These are phyloP conservation scores for Boulengeromyrus knoepffleri DNA, from an alignment of 2,113 vertebrate genomes.

Conservation along the genomic window DNA sequence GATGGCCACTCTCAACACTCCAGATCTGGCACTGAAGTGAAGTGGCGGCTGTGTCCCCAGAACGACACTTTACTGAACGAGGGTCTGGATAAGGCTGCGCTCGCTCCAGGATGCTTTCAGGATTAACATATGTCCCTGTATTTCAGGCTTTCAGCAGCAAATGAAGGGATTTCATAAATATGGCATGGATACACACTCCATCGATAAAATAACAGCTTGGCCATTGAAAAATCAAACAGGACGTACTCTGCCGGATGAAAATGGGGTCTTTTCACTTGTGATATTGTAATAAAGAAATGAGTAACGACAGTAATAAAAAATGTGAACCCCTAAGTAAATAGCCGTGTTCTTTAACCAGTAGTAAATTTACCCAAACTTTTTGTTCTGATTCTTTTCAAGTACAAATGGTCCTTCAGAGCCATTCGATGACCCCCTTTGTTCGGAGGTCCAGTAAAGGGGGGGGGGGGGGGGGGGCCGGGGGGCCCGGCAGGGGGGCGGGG, in stretches of 20 bases:
- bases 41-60: neutral
- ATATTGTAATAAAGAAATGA: neutral
- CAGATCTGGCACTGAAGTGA: neutral
- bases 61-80: neutral
- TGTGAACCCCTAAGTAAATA: neutral
- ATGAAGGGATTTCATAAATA: neutral
- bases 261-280: neutral
- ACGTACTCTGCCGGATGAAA: neutral
- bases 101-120: neutral
- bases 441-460: neutral
- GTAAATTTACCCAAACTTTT: neutral
- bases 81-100: neutral
- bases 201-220: neutral
- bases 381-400: neutral
- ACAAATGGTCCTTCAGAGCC: neutral
- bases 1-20: neutral
- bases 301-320: neutral
- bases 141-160: neutral
- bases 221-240: neutral
- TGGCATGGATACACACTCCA: neutral
- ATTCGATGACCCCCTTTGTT: neutral
- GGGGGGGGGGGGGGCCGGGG: slow-evolving; percentile 8
- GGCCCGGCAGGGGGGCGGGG: slow-evolving; percentile 21
- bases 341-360: neutral
- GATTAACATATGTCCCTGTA: neutral